Evolutionary conservation across 1,140 invertebrate species (phyloP).

Genomic region (Octopus sinensis): DNA sequence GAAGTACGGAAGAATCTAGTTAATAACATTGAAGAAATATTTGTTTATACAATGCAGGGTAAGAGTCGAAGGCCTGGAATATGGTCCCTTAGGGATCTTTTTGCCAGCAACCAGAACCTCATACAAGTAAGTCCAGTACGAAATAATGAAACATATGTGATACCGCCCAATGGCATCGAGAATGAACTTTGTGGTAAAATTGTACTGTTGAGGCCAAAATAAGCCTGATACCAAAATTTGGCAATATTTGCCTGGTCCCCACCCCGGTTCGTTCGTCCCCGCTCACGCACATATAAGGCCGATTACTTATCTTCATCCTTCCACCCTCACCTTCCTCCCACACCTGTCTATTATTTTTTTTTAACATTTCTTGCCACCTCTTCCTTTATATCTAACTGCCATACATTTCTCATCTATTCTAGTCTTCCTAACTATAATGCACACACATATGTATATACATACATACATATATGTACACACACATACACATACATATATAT

Average conservation of each 20-base stretch:
- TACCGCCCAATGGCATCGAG: slow-evolving; percentile 10
- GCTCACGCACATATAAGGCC: no score
- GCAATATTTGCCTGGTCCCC: no score
- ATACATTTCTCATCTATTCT: no score
- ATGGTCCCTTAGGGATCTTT: not conserved
- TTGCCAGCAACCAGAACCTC: not conserved
- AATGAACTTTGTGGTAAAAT: slow-evolving; percentile 13
- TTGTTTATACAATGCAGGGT: slow-evolving; percentile 7
- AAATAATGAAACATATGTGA: slow-evolving; percentile 4
- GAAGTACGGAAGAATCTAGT: not conserved
- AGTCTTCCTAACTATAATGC: no score
- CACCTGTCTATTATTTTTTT: no score
- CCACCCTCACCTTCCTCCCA: no score
- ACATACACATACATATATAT: not conserved
- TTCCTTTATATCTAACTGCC: no score
- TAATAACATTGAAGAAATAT: not conserved
- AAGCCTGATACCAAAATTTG: not conserved
- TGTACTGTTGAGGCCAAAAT: not conserved
- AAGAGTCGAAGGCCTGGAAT: not conserved
- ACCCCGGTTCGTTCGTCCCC: no score
- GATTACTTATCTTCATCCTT: no score
- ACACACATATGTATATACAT: not conserved
- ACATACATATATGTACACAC: not conserved
- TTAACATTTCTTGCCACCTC: no score
- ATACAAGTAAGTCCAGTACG: not conserved